Percentiles rank a stretch among this genome's conserved stretches.
Evolutionary conservation across 2,888 invertebrate genomes (phyloP).

Genomic region (Plagodis pulveraria): DNA sequence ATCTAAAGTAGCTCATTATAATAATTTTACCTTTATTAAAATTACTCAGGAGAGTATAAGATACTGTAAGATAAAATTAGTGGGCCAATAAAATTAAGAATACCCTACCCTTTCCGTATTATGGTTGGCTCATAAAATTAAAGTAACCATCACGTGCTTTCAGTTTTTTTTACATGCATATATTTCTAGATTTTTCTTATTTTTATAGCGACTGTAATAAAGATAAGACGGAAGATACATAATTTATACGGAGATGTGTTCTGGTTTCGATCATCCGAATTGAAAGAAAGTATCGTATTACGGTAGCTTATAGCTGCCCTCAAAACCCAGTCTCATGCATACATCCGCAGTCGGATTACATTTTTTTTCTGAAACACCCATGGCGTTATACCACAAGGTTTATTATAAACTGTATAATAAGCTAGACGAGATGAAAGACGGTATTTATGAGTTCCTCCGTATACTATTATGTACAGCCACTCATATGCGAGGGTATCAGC

Average conservation of each 20-base stretch:
- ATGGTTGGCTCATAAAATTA: slow-evolving; percentile 1
- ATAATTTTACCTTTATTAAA: slow-evolving; percentile 6
- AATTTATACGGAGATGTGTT: slow-evolving; percentile 14
- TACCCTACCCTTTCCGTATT: slow-evolving; percentile 8
- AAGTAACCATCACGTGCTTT: slow-evolving; percentile 1
- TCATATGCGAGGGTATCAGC: slow-evolving; percentile 44
- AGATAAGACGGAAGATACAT: slow-evolving; percentile 16
- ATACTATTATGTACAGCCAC: slow-evolving; percentile 66
- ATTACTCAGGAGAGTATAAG: slow-evolving; percentile 8
- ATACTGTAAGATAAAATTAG: slow-evolving; percentile 17
- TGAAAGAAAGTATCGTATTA: slow-evolving; percentile 61
- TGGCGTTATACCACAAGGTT: slow-evolving; percentile 34
- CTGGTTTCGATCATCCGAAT: slow-evolving; percentile 31
- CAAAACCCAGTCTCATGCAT: slow-evolving; percentile 52
- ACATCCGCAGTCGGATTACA: slow-evolving; percentile 59
- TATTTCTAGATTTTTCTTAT: too few relatives aligned
- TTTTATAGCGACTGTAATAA: slow-evolving; percentile 3
- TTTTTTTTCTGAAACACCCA: slow-evolving; percentile 56
- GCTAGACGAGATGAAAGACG: slow-evolving; percentile 75
- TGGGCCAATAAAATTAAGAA: slow-evolving; percentile 17
- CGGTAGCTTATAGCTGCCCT: slow-evolving; percentile 65
- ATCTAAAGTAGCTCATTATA: slow-evolving; percentile 27
- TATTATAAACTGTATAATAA: slow-evolving; percentile 59
- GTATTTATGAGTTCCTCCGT: slow-evolving; percentile 67
- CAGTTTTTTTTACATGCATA: background rate